phyloP scores from a whole-genome alignment of 2,797 vertebrate species.

The Helostoma temminkii region DNA sequence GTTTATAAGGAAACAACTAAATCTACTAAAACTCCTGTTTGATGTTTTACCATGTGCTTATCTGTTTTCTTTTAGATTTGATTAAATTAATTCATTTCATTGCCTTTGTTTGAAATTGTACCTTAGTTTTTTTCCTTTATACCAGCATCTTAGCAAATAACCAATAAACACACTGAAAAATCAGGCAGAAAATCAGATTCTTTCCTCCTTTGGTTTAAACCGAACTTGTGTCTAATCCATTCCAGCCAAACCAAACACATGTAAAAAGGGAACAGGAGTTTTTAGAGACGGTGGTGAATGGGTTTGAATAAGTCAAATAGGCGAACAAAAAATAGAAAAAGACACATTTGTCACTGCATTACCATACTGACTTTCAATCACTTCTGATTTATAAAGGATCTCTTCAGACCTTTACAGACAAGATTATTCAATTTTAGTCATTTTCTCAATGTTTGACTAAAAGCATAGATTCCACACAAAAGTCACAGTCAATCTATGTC shows the following conservation, averaged over 20 bases:
- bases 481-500: conserved; percentile 64
- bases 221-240: conserved; percentile 79
- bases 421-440: conserved; percentile 80
- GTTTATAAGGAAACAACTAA: too few species aligned
- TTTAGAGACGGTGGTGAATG: conserved; percentile 77
- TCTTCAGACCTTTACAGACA: conserved; percentile 67
- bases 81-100: neutral
- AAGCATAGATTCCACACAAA: conserved; percentile 72
- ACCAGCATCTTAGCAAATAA: conserved; percentile 11
- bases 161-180: conserved; percentile 40
- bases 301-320: conserved; percentile 68
- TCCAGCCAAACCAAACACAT: conserved; percentile 74
- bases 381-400: conserved; percentile 74
- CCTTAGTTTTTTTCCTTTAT: neutral
- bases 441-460: conserved; percentile 67
- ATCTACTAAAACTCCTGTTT: too few species aligned
- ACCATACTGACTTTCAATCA: conserved; percentile 73
- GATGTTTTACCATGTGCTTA: neutral
- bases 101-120: neutral
- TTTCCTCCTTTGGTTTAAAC: conserved; percentile 46
- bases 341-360: conserved; percentile 75
- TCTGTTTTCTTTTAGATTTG: neutral
- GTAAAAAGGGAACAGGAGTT: conserved; percentile 77
- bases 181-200: conserved; percentile 68
- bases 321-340: conserved; percentile 75